These are phyloP conservation scores for Merops nubicus DNA, from an alignment of 2,113 vertebrate genomes.

Conservation along the genomic window DNA sequence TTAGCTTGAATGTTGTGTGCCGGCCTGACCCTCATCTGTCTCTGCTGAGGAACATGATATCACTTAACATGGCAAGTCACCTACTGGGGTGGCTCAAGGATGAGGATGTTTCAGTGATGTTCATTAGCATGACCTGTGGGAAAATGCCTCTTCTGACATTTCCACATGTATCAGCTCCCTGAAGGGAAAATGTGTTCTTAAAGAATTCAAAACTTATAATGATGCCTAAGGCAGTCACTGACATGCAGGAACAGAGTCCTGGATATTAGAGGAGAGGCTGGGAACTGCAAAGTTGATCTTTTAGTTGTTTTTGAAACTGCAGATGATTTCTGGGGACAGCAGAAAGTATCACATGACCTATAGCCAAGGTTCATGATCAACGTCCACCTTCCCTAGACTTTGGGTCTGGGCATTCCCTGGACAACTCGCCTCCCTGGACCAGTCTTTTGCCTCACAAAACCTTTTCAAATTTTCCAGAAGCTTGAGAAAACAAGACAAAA, in stretches of 20 bases:
- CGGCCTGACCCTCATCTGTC: not conserved
- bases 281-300: not conserved
- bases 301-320: not conserved
- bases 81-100: not conserved
- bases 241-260: not conserved
- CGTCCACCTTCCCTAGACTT: not conserved
- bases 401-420: not conserved
- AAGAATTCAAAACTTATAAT: not conserved
- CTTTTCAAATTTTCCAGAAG: not conserved
- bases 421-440: not conserved
- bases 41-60: not conserved
- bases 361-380: not conserved
- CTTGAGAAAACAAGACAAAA: not conserved
- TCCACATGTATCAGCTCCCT: not conserved
- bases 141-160: not conserved
- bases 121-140: not conserved
- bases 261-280: not conserved
- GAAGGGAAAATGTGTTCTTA: not conserved
- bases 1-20: not conserved
- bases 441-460: not conserved
- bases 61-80: not conserved
- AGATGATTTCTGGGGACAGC: not conserved
- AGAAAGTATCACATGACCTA: not conserved
- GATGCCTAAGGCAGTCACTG: not conserved
- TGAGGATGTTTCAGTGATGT: not conserved